These are phyloP conservation scores for Chrysomela aeneicollis DNA, from an alignment of 2,888 invertebrate genomes.

Conservation along the genomic window DNA sequence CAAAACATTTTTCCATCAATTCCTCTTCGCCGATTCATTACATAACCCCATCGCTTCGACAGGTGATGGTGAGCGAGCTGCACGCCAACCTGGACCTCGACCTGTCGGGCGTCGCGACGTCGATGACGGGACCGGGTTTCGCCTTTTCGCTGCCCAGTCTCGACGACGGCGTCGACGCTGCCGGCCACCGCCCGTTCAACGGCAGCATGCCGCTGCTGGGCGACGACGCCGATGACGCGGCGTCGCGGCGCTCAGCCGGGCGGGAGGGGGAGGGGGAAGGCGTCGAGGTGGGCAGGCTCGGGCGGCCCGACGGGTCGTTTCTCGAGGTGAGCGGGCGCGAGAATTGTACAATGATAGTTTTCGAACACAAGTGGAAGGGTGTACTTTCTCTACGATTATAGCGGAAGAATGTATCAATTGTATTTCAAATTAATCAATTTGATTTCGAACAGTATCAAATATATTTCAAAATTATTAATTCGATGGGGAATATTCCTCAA, in stretches of 20 bases:
- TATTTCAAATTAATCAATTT: too few relatives aligned
- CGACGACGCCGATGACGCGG: conserved; percentile 61
- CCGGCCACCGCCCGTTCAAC: conserved; percentile 56
- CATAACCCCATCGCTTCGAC: too few relatives aligned
- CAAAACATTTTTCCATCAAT: too few relatives aligned
- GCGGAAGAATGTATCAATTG: too few relatives aligned
- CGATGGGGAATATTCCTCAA: too few relatives aligned
- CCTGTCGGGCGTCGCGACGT: conserved; percentile 64
- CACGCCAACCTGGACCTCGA: conserved; percentile 69
- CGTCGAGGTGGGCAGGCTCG: conserved; percentile 3
- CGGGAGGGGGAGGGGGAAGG: background rate
- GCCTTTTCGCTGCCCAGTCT: conserved; percentile 57
- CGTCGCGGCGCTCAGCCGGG: background rate
- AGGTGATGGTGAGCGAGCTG: conserved; percentile 52
- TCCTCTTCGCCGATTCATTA: too few relatives aligned
- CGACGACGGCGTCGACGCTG: conserved; percentile 57
- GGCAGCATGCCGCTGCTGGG: conserved; percentile 69
- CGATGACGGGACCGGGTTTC: conserved; percentile 56
- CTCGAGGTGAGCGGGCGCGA: conserved; percentile 49
- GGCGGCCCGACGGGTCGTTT: conserved; percentile 26
- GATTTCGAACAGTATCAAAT: too few relatives aligned
- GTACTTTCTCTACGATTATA: too few relatives aligned
- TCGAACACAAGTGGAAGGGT: too few relatives aligned
- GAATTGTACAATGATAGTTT: too few relatives aligned
- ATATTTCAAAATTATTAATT: too few relatives aligned